phyloP scores from a whole-genome alignment of 2,113 vertebrate genomes.

The Syngnathus scovelli region DNA sequence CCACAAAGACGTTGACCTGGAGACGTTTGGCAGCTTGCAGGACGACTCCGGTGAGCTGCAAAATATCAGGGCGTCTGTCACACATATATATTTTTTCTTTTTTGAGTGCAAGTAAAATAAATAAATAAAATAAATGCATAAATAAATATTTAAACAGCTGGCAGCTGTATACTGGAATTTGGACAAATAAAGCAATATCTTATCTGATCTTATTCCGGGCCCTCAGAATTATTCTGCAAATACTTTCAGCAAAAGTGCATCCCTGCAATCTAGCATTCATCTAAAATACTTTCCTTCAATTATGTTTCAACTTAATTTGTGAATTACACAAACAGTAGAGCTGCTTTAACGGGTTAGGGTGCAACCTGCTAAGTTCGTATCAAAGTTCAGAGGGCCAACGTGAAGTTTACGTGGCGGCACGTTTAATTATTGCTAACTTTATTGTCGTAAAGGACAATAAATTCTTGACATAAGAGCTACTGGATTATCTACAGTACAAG shows the following conservation, averaged over 20 bases:
- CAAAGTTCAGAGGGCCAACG: background rate
- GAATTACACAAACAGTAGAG: background rate
- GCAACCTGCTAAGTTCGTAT: background rate
- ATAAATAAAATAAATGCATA: no score
- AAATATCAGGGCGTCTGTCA: slow-evolving; percentile 14
- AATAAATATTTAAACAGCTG: no score
- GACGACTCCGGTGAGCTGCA: slow-evolving; percentile 85
- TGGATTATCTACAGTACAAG: slow-evolving; percentile 39
- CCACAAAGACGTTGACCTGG: slow-evolving; percentile 82
- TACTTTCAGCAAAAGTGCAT: background rate
- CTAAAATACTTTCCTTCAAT: background rate
- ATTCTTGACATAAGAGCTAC: slow-evolving; percentile 25
- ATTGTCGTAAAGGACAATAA: background rate
- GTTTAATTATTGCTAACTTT: slow-evolving; percentile 6
- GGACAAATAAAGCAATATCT: no score
- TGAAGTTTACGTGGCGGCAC: background rate
- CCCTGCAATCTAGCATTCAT: background rate
- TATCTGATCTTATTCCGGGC: no score
- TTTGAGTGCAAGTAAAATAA: no score
- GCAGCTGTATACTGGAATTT: no score
- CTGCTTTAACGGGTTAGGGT: background rate
- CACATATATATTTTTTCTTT: background rate
- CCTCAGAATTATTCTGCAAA: background rate
- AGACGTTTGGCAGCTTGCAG: slow-evolving; percentile 82
- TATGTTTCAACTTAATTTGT: background rate